Conservation (phyloP, 2,113 vertebrate genomes). For the Gasterosteus aculeatus region DNA sequence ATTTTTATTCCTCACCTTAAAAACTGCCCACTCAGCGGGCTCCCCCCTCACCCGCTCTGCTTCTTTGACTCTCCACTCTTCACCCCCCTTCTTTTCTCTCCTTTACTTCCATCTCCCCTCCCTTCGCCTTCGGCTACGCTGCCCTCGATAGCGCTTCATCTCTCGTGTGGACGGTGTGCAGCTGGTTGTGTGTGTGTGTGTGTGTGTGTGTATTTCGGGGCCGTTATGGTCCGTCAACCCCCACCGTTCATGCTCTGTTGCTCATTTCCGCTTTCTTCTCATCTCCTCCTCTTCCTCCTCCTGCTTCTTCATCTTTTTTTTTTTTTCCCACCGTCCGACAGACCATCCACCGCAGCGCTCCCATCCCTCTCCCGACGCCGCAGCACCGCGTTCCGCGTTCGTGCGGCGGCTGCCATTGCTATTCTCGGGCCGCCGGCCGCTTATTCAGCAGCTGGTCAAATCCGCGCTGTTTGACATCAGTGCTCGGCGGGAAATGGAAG, state of each 20-base stretch:
- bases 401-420: constrained; percentile 44
- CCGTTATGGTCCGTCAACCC: constrained; percentile 54
- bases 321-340: constrained; percentile 31
- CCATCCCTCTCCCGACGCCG: constrained; percentile 12
- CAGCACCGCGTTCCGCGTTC: constrained; percentile 58
- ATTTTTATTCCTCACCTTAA: constrained; percentile 52
- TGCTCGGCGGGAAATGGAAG: constrained; percentile 21
- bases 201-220: constrained; percentile 31
- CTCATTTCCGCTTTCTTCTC: constrained; percentile 49
- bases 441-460: constrained; percentile 49
- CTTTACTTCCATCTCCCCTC: constrained; percentile 2
- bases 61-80: constrained; percentile 25
- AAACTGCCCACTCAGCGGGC: constrained; percentile 56
- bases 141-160: constrained; percentile 48
- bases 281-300: constrained; percentile 45
- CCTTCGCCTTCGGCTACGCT: constrained; percentile 8
- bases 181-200: constrained; percentile 29
- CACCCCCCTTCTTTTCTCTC: constrained; percentile 18
- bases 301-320: constrained; percentile 35
- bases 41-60: constrained; percentile 20
- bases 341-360: constrained; percentile 62
- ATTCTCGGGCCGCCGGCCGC: constrained; percentile 32
- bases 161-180: constrained; percentile 31
- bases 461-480: constrained; percentile 43
- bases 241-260: constrained; percentile 62